Evolutionary conservation across 2,888 invertebrate genomes (phyloP).

Genomic region (Chrysodeixis includens): DNA sequence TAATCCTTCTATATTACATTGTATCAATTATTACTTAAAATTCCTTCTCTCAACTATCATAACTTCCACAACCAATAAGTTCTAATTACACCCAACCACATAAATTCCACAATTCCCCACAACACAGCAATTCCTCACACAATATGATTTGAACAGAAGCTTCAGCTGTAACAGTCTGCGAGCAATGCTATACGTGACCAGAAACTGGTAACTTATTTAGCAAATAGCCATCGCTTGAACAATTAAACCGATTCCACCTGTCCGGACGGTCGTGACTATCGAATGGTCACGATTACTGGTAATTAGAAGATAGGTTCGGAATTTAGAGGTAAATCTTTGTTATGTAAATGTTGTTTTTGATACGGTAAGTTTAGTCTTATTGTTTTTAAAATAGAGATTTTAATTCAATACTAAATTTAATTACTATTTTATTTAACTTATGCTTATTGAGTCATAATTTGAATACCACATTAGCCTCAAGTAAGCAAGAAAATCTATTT

Average conservation of each 20-base stretch:
- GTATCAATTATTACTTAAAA: too few species aligned
- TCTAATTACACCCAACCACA: conserved; percentile 11
- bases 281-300: conserved; percentile 18
- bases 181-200: conserved; percentile 55
- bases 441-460: too few species aligned
- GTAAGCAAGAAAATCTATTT: background rate
- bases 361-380: background rate
- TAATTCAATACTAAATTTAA: too few species aligned
- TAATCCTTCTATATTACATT: too few species aligned
- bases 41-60: background rate
- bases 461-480: too few species aligned
- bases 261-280: conserved; percentile 54
- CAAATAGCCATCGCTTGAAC: conserved; percentile 52
- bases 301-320: conserved; percentile 46
- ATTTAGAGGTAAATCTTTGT: conserved; percentile 2
- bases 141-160: conserved; percentile 45
- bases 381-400: background rate
- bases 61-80: background rate
- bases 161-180: conserved; percentile 28
- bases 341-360: background rate
- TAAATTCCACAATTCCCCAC: conserved; percentile 31
- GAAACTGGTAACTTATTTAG: conserved; percentile 53
- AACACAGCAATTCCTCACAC: conserved; percentile 5
- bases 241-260: conserved; percentile 61
- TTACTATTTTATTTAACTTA: too few species aligned